Evolutionary conservation across 1,140 invertebrate genomes (phyloP).

Genomic region (Atopsyche davidsoni): DNA sequence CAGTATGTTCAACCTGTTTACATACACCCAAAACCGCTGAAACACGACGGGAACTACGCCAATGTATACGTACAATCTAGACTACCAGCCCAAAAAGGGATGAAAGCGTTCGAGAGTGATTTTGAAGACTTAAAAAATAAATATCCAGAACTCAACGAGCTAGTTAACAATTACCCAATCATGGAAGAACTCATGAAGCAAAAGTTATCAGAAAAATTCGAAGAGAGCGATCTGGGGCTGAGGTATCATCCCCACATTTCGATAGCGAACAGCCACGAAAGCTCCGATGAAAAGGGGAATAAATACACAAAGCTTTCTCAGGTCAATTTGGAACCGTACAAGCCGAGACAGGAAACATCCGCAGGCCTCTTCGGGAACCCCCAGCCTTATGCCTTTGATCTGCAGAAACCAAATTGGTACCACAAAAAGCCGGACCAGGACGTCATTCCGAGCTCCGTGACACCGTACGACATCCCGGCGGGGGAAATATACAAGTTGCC

Average conservation of each 20-base stretch:
- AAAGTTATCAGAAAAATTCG: constrained; percentile 27
- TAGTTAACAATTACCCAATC: constrained; percentile 27
- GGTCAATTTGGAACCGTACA: too few relatives aligned
- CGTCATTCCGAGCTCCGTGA: constrained; percentile 1
- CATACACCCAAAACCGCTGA: constrained; percentile 11
- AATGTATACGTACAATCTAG: constrained; percentile 12
- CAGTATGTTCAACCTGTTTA: constrained; percentile 9
- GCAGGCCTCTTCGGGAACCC: neutral
- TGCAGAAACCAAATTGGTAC: constrained; percentile 16
- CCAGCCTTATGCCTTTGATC: constrained; percentile 20
- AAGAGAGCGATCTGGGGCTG: too few relatives aligned
- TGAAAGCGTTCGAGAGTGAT: constrained; percentile 25
- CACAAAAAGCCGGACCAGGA: constrained; percentile 6
- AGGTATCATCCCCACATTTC: neutral
- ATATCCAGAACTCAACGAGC: constrained; percentile 27
- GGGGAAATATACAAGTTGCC: constrained; percentile 28
- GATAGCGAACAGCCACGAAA: constrained; percentile 5
- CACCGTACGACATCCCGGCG: constrained; percentile 13
- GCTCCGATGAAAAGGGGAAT: constrained; percentile 4
- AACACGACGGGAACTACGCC: constrained; percentile 14
- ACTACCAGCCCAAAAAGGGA: constrained; percentile 12
- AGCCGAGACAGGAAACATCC: too few relatives aligned
- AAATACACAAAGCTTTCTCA: too few relatives aligned
- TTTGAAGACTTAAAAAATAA: constrained; percentile 26
- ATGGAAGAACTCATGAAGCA: constrained; percentile 30